Evolutionary conservation across 2,797 vertebrate species (phyloP).

Genomic region (Rhinichthys osculus): DNA sequence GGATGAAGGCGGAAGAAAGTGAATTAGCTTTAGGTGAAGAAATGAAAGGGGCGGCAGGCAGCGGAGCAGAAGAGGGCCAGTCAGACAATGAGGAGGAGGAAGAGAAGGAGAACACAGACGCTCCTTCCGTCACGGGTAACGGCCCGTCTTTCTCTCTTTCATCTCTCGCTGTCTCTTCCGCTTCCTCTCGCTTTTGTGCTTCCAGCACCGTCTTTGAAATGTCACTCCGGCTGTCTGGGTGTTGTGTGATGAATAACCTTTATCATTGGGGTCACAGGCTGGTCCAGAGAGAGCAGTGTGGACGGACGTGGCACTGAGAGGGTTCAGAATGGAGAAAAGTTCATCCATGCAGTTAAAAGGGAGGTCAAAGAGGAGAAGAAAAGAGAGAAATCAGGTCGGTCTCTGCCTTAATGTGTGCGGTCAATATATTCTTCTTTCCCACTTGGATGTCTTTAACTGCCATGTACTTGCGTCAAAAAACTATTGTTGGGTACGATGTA

Average conservation of each 20-base stretch:
- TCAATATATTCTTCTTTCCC: neutral
- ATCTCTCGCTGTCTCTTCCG: neutral
- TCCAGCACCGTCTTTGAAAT: conserved; percentile 36
- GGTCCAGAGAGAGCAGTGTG: conserved; percentile 26
- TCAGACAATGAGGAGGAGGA: conserved; percentile 84
- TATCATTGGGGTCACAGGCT: conserved; percentile 64
- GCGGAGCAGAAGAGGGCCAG: conserved; percentile 68
- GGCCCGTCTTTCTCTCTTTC: neutral
- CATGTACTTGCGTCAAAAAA: neutral
- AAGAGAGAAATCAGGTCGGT: conserved; percentile 86
- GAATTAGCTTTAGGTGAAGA: conserved; percentile 72
- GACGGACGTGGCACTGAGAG: conserved; percentile 64
- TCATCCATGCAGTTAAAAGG: conserved; percentile 71
- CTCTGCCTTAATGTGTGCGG: neutral
- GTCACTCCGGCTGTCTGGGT: conserved; percentile 17
- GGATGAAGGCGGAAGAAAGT: neutral
- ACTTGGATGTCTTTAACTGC: neutral
- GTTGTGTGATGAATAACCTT: conserved; percentile 20
- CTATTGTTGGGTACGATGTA: too few species aligned
- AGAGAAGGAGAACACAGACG: conserved; percentile 55
- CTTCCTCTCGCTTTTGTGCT: conserved; percentile 13
- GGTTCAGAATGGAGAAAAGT: conserved; percentile 55
- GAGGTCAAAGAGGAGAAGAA: conserved; percentile 68
- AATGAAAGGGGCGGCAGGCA: conserved; percentile 54
- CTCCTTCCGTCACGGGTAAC: conserved; percentile 72